phyloP scores from a whole-genome alignment of 2,888 invertebrate species.

The Idaea aversata region DNA sequence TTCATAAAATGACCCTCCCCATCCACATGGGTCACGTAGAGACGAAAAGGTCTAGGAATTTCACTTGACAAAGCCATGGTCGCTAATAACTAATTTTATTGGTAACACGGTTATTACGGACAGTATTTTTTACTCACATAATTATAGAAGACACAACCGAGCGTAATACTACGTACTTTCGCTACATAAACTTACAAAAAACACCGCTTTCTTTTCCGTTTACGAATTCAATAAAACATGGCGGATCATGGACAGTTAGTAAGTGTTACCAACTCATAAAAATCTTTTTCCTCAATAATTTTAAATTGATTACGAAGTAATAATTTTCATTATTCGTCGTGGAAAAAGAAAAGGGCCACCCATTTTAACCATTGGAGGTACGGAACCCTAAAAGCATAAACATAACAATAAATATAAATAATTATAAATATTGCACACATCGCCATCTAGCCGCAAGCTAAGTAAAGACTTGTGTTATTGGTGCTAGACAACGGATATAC shows the following conservation, averaged over 20 bases:
- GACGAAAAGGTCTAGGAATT: slow-evolving; percentile 57
- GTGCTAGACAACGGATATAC: too few species aligned
- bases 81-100: slow-evolving; percentile 18
- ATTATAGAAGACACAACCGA: slow-evolving; percentile 40
- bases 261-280: not conserved
- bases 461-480: too few species aligned
- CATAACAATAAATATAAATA: too few species aligned
- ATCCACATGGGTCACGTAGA: slow-evolving; percentile 85
- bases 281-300: not conserved
- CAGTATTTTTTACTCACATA: slow-evolving; percentile 47
- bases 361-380: too few species aligned
- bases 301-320: not conserved
- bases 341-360: too few species aligned
- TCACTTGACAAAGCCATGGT: slow-evolving; percentile 63
- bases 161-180: slow-evolving; percentile 43
- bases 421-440: too few species aligned
- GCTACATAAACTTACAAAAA: slow-evolving; percentile 43
- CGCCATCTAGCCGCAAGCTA: too few species aligned
- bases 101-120: slow-evolving; percentile 21
- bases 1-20: slow-evolving; percentile 84
- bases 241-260: slow-evolving; percentile 35
- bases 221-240: slow-evolving; percentile 69
- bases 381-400: too few species aligned
- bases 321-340: too few species aligned
- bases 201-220: slow-evolving; percentile 69